These are phyloP conservation scores for Trachurus trachurus DNA, from an alignment of 2,797 vertebrate species.

Conservation along the genomic window DNA sequence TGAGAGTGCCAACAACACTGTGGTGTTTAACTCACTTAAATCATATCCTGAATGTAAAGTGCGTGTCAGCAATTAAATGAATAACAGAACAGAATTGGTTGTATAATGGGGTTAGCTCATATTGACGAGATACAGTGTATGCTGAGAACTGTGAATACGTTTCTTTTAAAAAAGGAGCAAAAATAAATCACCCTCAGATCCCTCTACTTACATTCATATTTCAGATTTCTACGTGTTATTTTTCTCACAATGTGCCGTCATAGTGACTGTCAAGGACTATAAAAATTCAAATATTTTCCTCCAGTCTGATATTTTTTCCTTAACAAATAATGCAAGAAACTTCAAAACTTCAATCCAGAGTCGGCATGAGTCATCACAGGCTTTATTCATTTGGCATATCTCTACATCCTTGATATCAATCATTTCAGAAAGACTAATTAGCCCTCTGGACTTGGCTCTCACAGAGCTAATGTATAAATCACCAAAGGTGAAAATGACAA, in stretches of 20 bases:
- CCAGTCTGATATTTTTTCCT: slow-evolving; percentile 45
- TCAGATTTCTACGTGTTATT: not conserved
- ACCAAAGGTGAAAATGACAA: slow-evolving; percentile 58
- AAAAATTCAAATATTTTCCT: slow-evolving; percentile 47
- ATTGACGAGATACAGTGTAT: not conserved
- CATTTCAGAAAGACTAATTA: slow-evolving; percentile 81
- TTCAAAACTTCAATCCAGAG: slow-evolving; percentile 57
- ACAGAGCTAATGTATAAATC: slow-evolving; percentile 50
- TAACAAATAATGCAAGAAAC: slow-evolving; percentile 47
- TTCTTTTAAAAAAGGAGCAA: not conserved
- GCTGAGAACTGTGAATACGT: not conserved
- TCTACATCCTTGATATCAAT: slow-evolving; percentile 77
- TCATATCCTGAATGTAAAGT: not conserved
- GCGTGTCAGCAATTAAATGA: not conserved
- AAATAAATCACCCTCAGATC: not conserved
- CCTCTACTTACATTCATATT: not conserved
- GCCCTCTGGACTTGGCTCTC: slow-evolving; percentile 69
- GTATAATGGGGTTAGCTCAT: not conserved
- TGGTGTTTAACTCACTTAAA: not conserved
- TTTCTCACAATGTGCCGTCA: slow-evolving; percentile 11
- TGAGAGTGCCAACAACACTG: not conserved
- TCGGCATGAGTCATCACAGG: slow-evolving; percentile 58
- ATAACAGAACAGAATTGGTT: not conserved
- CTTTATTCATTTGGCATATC: slow-evolving; percentile 73
- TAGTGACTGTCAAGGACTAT: slow-evolving; percentile 28